phyloP scores from a whole-genome alignment of 2,888 invertebrate genomes.

The Diachrysia chrysitis region DNA sequence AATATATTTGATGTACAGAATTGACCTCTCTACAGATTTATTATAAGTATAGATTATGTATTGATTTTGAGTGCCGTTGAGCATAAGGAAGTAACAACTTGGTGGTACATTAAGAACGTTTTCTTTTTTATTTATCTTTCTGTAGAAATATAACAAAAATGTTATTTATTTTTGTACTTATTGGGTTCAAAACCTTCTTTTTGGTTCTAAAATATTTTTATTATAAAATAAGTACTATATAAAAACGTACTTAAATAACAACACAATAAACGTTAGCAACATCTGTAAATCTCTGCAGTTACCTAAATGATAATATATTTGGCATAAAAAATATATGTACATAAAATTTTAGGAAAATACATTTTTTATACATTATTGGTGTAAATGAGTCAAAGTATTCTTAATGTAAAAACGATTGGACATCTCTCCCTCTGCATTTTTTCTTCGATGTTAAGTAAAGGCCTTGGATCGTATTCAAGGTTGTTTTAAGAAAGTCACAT shows the following conservation, averaged over 20 bases:
- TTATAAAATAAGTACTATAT: too few species aligned
- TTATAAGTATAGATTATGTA: too few species aligned
- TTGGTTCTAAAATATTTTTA: too few species aligned
- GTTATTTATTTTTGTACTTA: too few species aligned
- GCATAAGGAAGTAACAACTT: not conserved
- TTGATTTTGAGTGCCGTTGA: not conserved
- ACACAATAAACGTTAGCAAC: too few species aligned
- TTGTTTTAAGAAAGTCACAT: not conserved
- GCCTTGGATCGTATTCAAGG: not conserved
- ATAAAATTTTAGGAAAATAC: not conserved
- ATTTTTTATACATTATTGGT: not conserved
- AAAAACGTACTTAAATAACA: too few species aligned
- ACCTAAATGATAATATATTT: not conserved
- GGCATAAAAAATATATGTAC: not conserved
- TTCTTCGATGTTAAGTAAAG: not conserved
- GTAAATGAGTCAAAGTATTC: conserved; percentile 1
- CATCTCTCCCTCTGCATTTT: not conserved
- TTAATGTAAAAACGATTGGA: not conserved
- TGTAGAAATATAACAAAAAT: too few species aligned
- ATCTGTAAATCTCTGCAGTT: not conserved
- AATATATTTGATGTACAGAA: too few species aligned
- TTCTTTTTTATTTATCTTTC: not conserved
- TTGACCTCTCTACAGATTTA: too few species aligned
- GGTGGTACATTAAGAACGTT: conserved; percentile 1
- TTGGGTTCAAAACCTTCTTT: too few species aligned